Evolutionary conservation across 2,888 invertebrate genomes (phyloP), one percentile per base, ranked within the genome.

Genomic region (Oasisia sp.): DNA sequence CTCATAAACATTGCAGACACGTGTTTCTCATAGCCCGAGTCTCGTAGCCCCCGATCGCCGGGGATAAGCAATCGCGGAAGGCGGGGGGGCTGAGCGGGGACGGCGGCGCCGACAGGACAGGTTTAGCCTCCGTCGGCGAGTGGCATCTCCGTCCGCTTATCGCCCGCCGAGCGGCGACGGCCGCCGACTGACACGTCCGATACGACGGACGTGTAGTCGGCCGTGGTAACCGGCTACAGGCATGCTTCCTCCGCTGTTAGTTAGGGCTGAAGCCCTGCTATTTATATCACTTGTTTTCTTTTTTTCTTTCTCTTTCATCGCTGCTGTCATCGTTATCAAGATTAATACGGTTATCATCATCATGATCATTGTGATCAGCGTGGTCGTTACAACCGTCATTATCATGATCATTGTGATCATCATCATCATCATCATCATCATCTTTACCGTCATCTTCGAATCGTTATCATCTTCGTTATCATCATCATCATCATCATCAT

Each of bases 51-150:
- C 27, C 74, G 74, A 74, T 19, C 19, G 74, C 14, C 74, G 74
- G 74, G 74, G 74, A 74, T 74, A 74, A 74, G 74, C 74, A 74
- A 74, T 74, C 74, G 74, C 74, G 74, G 74, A 74, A 74, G 74
- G 74, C n/a, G 74, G 74, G 74, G 74, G 74, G 27, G 74, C 14
- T 27, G 74, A 27, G 27, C 19, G 74, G 27, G 19, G 74, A 19
- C 74, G 74, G 19, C 74, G 74, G 74, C 74, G 74, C 74, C 14
- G 74, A 74, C 74, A n/a, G 74, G 74, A 27, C 27, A 27, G 19
- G 74, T 74, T 74, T 74, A 74, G 74, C 27, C 27, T 74, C 74
- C 14, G 74, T 74, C 74, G 74, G 74, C 74, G n/a, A 19, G 74
- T 27, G 27, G 74, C 74, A 27, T 74, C 74, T 74, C 74, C 27